Conservation (phyloP, 2,113 vertebrate genomes). For the Oenanthe melanoleuca region DNA sequence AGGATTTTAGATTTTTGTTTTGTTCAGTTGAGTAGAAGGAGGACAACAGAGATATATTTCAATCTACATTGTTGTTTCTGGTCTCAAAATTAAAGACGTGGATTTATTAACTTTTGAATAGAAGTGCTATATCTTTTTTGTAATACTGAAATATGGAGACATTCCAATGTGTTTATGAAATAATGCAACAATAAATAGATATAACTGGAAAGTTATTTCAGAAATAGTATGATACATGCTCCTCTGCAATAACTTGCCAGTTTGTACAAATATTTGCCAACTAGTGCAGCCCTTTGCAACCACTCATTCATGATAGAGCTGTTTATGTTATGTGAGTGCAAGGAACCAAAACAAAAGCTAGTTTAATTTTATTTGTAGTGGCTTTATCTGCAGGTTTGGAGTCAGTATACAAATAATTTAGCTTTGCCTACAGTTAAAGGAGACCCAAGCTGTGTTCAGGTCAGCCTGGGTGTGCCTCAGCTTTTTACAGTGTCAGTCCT, state of each 20-base stretch:
- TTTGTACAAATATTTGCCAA: not conserved
- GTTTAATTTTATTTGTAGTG: not conserved
- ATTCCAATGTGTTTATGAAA: not conserved
- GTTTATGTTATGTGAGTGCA: not conserved
- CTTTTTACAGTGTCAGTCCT: not conserved
- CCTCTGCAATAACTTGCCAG: not conserved
- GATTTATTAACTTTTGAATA: not conserved
- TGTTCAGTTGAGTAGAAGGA: not conserved
- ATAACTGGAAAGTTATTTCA: not conserved
- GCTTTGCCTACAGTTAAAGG: not conserved
- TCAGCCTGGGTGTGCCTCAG: not conserved
- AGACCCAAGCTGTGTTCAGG: not conserved
- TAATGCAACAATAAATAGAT: not conserved
- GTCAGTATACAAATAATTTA: not conserved
- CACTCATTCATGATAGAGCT: not conserved
- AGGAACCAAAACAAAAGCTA: not conserved
- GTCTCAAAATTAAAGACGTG: not conserved
- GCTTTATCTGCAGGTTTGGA: not conserved
- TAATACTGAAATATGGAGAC: not conserved
- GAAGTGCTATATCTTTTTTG: not conserved
- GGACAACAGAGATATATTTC: not conserved
- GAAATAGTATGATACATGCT: not conserved
- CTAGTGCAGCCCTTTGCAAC: not conserved
- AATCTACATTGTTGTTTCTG: not conserved
- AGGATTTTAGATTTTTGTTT: not conserved